Evolutionary conservation across 2,797 vertebrate species (phyloP).

Genomic region (Toxotes lorentzi): DNA sequence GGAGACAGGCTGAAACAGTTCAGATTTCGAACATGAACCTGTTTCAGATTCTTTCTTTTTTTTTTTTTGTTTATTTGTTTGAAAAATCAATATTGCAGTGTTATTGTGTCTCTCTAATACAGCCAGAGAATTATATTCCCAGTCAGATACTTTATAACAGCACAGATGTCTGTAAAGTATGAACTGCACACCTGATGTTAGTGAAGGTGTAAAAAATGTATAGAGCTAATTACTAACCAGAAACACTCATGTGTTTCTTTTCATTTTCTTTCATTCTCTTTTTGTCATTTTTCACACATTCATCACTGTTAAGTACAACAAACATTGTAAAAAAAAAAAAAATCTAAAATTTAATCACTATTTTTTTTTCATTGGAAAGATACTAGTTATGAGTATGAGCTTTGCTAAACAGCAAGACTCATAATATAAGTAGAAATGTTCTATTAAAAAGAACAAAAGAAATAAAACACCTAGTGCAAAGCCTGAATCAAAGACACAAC

Average conservation of each 20-base stretch:
- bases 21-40: constrained; percentile 2
- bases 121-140: constrained; percentile 1
- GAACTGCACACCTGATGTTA: constrained; percentile 37
- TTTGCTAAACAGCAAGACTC: constrained; percentile 32
- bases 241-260: constrained; percentile 21
- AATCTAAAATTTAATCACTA: constrained; percentile 43
- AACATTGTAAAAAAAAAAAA: constrained; percentile 45
- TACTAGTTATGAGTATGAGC: constrained; percentile 44
- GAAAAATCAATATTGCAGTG: constrained; percentile 48
- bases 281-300: constrained; percentile 69
- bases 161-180: constrained; percentile 30
- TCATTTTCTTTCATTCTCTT: constrained; percentile 46
- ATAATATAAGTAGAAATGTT: constrained; percentile 48
- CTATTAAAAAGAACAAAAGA: constrained; percentile 38
- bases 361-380: constrained; percentile 48
- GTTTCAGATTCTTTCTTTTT: constrained; percentile 10
- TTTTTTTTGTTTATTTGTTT: not conserved
- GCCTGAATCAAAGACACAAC: constrained; percentile 63
- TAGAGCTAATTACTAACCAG: constrained; percentile 33
- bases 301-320: constrained; percentile 61
- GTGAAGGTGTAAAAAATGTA: constrained; percentile 31
- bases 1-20: constrained; percentile 20
- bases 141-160: constrained; percentile 17
- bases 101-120: constrained; percentile 23
- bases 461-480: constrained; percentile 62